Evolutionary conservation across 1,140 invertebrate species (phyloP), one percentile per base, ranked within the genome.

Genomic region (Bathynomus jamesi): DNA sequence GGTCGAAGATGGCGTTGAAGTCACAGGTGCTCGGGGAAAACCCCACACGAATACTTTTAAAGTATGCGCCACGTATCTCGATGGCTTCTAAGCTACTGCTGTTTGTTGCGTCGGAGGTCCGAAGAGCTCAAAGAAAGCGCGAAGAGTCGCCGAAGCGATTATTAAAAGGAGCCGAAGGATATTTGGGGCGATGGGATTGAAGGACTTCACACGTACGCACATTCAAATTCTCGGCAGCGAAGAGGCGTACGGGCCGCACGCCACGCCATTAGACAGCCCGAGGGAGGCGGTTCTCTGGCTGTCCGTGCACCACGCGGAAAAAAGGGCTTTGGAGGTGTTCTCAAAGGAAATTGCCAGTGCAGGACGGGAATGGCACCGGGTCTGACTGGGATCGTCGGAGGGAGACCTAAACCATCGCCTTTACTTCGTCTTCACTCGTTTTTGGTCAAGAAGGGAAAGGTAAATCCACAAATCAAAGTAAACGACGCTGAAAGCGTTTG

Each of bases 311-410:
- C 85, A 86, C 78, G 66, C 78, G 28, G 79, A 85, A 11, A 84
- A 82, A 72, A 83, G 81, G 76, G 85, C 85, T 5, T 77, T 86
- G 25, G 81, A 85, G 69, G 79, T 86, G 67, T 83, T 85, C 74
- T 79, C 83, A 17, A 76, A 80, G 74, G 85, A 86, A 79, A 81
- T 86, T 68, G 85, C 85, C 24, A 82, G 85, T 65, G 84, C 85
- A 68, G 85, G 84, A 86, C 85, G 61, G 85, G 85, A 61, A 85
- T 85, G 83, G 84, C 85, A 63, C 85, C 85, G 61, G 85, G 85
- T 21, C 75, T 86, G 17, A 85, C 83, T 30, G 80, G 79, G 0
- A 79, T 86, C 61, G 81, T 85, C 72, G 84, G 84, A 67, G 85
- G 85, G 2, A 76, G 85, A 76, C 85, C 85, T 28, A 85, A 83